phyloP scores from a whole-genome alignment of 2,113 vertebrate genomes.

The Lichenostomus cassidix region DNA sequence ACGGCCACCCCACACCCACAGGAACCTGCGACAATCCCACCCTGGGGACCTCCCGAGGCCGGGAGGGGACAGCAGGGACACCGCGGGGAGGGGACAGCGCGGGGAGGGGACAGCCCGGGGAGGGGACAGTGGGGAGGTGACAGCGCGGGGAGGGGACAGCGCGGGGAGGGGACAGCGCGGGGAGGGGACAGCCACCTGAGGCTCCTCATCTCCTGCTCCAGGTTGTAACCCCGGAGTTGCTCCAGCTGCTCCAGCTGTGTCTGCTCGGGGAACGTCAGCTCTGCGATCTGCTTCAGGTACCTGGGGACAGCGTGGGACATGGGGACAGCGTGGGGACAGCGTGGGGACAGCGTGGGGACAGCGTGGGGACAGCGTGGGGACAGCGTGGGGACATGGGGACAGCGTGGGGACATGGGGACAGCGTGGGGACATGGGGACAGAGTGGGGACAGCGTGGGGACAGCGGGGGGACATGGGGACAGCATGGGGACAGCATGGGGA shows the following conservation, averaged over 20 bases:
- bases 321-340: fast-evolving
- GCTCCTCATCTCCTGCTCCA: conserved; percentile 83
- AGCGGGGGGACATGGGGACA: too few species aligned
- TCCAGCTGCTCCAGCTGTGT: conserved; percentile 79
- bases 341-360: too few species aligned
- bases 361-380: fast-evolving
- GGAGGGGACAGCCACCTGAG: conserved; percentile 75
- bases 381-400: too few species aligned
- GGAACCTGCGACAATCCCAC: too few species aligned
- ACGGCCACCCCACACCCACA: too few species aligned
- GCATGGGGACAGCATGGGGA: fast-evolving
- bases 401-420: fast-evolving
- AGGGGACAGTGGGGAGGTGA: too few species aligned
- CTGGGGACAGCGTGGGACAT: conserved; percentile 42
- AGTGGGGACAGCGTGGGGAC: fast-evolving
- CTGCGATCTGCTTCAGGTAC: conserved; percentile 88
- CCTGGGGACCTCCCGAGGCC: neutral
- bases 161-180: neutral
- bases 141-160: neutral
- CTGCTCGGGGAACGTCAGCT: conserved; percentile 78
- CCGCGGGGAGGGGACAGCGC: too few species aligned
- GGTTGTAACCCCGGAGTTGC: conserved; percentile 77
- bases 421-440: too few species aligned
- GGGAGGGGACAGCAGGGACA: too few species aligned
- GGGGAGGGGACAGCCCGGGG: too few species aligned